Conservation (phyloP, 1,140 invertebrate genomes). For the Euura saliciscinereae region DNA sequence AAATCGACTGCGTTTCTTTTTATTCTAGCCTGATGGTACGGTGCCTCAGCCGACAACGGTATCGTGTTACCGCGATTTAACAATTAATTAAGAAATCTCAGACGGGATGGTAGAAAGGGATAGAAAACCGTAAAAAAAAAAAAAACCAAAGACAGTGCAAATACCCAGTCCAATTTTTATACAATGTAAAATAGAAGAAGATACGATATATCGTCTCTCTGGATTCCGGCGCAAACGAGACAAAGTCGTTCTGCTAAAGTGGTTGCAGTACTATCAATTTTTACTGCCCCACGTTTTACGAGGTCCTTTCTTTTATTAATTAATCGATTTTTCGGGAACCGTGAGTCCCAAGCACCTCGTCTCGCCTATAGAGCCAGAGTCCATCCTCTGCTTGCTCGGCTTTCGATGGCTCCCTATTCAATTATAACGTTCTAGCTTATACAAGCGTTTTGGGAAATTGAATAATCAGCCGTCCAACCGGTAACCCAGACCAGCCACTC, state of each 20-base stretch:
- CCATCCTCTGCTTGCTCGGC: background rate
- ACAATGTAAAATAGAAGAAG: background rate
- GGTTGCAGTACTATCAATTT: background rate
- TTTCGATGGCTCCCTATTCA: background rate
- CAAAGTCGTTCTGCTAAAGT: background rate
- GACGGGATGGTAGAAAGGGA: background rate
- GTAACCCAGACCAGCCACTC: no score
- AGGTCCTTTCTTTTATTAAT: slow-evolving; percentile 5
- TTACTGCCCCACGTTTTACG: slow-evolving; percentile 3
- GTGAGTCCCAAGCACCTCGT: background rate
- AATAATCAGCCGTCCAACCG: background rate
- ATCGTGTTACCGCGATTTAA: background rate
- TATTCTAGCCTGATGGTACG: background rate
- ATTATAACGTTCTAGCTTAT: background rate
- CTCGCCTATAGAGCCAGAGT: background rate
- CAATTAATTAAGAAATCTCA: background rate
- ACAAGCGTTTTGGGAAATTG: background rate
- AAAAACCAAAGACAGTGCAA: background rate
- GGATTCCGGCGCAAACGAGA: background rate
- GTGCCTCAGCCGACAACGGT: background rate
- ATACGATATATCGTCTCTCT: background rate
- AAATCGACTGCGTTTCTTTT: no score
- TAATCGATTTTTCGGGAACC: slow-evolving; percentile 9
- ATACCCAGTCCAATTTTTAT: background rate
- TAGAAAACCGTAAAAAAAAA: background rate